Conservation (phyloP, 2,888 invertebrate genomes). For the Drosophila mayaguana region DNA sequence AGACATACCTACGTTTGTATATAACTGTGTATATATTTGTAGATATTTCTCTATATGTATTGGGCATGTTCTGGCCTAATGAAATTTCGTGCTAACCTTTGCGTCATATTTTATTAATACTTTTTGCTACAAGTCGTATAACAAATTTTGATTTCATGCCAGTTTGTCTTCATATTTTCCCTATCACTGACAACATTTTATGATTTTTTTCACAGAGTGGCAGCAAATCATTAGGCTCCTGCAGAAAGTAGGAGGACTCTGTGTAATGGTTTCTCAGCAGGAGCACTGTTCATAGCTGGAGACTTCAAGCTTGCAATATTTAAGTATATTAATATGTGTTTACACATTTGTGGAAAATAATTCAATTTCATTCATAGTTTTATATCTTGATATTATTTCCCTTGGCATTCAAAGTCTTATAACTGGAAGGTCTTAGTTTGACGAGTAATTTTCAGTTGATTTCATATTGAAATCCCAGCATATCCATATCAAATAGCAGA, state of each 20-base stretch:
- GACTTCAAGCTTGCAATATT: no score
- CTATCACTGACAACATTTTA: neutral
- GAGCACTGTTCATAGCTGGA: neutral
- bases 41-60: neutral
- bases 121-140: conserved; percentile 3
- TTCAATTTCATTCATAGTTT: no score
- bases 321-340: no score
- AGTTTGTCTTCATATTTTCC: conserved; percentile 2
- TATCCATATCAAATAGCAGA: no score
- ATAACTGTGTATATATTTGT: neutral
- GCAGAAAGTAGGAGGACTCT: neutral
- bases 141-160: conserved; percentile 27
- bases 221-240: neutral
- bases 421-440: no score
- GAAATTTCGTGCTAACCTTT: conserved; percentile 16
- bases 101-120: conserved; percentile 4
- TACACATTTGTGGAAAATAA: no score
- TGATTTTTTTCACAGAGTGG: neutral
- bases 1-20: neutral
- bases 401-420: no score
- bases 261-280: neutral
- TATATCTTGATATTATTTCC: no score
- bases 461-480: no score
- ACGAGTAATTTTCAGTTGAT: no score
- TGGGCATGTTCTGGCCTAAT: conserved; percentile 13